A percentile compares a stretch with the other conserved stretches of the same genome.
phyloP scores from a whole-genome alignment of 2,888 invertebrate genomes.

The Hirtodrosophila trivittata region DNA sequence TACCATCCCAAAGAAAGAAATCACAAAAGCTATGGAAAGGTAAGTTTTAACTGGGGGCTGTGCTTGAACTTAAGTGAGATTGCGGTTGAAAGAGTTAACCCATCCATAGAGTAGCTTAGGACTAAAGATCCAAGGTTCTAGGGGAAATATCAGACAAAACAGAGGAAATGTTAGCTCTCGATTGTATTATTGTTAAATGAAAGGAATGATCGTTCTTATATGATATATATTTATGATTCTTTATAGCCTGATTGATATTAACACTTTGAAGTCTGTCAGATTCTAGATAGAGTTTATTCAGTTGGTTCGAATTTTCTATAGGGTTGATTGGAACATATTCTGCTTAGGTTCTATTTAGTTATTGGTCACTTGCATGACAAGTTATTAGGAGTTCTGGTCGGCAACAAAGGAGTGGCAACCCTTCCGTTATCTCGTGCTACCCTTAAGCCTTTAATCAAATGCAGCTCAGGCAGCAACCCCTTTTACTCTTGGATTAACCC shows the following conservation, averaged over 20 bases:
- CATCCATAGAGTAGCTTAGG: no score
- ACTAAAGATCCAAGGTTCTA: no score
- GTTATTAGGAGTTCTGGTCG: constrained; percentile 37
- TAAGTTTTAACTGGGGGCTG: no score
- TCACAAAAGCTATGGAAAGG: constrained; percentile 11
- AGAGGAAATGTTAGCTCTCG: no score
- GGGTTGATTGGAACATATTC: constrained; percentile 6
- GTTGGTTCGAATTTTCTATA: neutral
- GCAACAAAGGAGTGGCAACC: constrained; percentile 3
- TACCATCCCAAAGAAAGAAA: constrained; percentile 19
- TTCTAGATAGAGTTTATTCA: neutral
- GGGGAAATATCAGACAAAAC: no score
- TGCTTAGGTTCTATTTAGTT: neutral
- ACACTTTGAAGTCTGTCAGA: no score
- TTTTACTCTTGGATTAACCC: constrained; percentile 32
- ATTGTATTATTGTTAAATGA: no score
- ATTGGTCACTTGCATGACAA: constrained; percentile 25
- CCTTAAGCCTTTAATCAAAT: constrained; percentile 70
- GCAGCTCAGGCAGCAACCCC: constrained; percentile 53
- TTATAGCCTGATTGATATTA: no score
- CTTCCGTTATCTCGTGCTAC: constrained; percentile 45
- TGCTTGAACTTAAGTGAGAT: no score
- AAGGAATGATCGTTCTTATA: no score
- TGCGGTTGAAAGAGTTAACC: no score
- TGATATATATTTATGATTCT: no score